phyloP scores from a whole-genome alignment of 2,113 vertebrate genomes.

The Neomonachus schauinslandi region DNA sequence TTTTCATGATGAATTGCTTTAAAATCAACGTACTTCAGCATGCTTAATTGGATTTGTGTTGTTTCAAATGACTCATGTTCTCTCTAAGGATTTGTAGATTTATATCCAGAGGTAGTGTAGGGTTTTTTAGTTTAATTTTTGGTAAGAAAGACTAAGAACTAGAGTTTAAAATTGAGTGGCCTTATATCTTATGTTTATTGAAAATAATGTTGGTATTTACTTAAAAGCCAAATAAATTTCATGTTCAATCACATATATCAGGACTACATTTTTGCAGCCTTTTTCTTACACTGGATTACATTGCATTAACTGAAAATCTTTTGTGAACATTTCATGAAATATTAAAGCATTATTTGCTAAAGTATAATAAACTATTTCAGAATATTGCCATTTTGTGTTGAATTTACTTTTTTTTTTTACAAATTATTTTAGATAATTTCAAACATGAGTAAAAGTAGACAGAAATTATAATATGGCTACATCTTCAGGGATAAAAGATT shows the following conservation, averaged over 20 bases:
- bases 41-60: background rate
- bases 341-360: slow-evolving; percentile 31
- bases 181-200: background rate
- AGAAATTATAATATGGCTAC: slow-evolving; percentile 1
- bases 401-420: background rate
- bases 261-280: background rate
- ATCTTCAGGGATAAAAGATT: background rate
- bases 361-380: background rate
- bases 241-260: background rate
- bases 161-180: slow-evolving; percentile 24
- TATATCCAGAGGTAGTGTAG: background rate
- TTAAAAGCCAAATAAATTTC: slow-evolving; percentile 19
- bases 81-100: slow-evolving; percentile 37
- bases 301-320: background rate
- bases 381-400: slow-evolving; percentile 36
- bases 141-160: background rate
- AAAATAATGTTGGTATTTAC: slow-evolving; percentile 23
- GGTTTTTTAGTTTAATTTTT: slow-evolving; percentile 23
- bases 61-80: background rate
- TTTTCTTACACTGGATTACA: background rate
- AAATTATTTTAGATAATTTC: slow-evolving; percentile 24
- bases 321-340: slow-evolving; percentile 7
- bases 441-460: slow-evolving; percentile 1
- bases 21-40: background rate
- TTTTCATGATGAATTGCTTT: slow-evolving; percentile 40